phyloP scores from a whole-genome alignment of 1,140 invertebrate species.

The Pseudomyrmex sp. region DNA sequence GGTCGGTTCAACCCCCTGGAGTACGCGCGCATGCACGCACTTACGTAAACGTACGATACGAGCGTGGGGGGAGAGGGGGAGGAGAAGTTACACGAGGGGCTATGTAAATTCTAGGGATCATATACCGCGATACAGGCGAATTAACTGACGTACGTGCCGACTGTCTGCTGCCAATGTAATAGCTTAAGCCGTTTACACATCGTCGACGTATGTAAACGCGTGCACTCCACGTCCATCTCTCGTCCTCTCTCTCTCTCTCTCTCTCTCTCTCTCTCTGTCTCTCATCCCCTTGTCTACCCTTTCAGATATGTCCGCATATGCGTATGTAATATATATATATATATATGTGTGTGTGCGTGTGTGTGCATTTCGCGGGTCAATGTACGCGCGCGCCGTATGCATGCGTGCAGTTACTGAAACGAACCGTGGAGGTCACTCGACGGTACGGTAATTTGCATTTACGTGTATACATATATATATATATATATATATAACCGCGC shows the following conservation, averaged over 20 bases:
- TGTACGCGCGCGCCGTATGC: slow-evolving; percentile 10
- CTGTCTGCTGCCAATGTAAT: slow-evolving; percentile 67
- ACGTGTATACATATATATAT: slow-evolving; percentile 35
- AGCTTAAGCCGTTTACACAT: slow-evolving; percentile 77
- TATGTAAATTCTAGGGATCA: slow-evolving; percentile 75
- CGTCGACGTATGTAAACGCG: slow-evolving; percentile 44
- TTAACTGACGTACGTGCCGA: slow-evolving; percentile 71
- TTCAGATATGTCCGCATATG: not conserved
- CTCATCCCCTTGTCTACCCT: not conserved
- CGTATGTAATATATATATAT: not conserved
- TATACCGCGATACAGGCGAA: slow-evolving; percentile 71
- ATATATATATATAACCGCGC: too few species aligned
- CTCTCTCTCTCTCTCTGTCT: not conserved
- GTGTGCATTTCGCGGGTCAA: slow-evolving; percentile 52
- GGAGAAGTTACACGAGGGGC: slow-evolving; percentile 22
- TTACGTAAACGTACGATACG: slow-evolving; percentile 60
- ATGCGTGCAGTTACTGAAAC: slow-evolving; percentile 46
- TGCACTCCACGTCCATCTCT: slow-evolving; percentile 27
- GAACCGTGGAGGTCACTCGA: slow-evolving; percentile 55
- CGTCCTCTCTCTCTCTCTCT: slow-evolving; percentile 9
- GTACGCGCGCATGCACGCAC: slow-evolving; percentile 29
- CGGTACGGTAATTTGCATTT: slow-evolving; percentile 30
- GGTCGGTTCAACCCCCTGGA: too few species aligned
- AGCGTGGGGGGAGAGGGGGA: not conserved
- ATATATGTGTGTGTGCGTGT: too few species aligned